Evolutionary conservation across 2,888 invertebrate species (phyloP), one percentile per base, ranked within the genome.

Genomic region (Anthophora plumipes): DNA sequence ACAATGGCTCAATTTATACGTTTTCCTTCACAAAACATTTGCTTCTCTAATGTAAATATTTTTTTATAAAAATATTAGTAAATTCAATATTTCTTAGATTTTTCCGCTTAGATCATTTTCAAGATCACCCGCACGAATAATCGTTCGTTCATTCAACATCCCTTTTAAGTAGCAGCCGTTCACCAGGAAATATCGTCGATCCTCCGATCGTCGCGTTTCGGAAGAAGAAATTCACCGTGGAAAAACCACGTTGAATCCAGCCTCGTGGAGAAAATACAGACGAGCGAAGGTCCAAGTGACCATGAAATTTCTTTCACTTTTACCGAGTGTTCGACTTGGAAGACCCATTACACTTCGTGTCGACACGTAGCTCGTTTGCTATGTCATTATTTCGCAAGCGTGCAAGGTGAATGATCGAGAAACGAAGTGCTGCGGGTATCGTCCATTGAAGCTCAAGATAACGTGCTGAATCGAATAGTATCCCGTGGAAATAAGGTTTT

Each of bases 381-480:
- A 20, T 55, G 63, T 48, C 50, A 46, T 25, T 64, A 48, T 64
- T 48, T 72, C 55, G n/a, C 48, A 50, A 72, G n/a, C 57, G 39
- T 50, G 17, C 39, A 59, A 70, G 57, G 52, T 63, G 70, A 64
- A 76, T 22, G 64, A 60, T 59, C 71, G 63, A 31, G 11, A 52
- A 46, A 37, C n/a, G 57, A 52, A 22, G 22, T 46, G 48, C 11
- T 41, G 12, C 4, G 7, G 54, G 46, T 54, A 43, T 31, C 37
- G 61, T 25, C 67, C 25, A 59, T 70, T 57, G 59, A 59, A 60
- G 31, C 37, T 22, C 9, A 31, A 55, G 70, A 70, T 70, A 76
- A 76, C 69, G 57, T 64, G 70, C 57, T 37, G 43, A 59, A 76
- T 25, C n/a, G n/a, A n/a, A 46, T 41, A 25, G 48, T 63, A 50